Evolutionary conservation across 2,888 invertebrate species (phyloP).

Genomic region (Lampropteryx suffumata): DNA sequence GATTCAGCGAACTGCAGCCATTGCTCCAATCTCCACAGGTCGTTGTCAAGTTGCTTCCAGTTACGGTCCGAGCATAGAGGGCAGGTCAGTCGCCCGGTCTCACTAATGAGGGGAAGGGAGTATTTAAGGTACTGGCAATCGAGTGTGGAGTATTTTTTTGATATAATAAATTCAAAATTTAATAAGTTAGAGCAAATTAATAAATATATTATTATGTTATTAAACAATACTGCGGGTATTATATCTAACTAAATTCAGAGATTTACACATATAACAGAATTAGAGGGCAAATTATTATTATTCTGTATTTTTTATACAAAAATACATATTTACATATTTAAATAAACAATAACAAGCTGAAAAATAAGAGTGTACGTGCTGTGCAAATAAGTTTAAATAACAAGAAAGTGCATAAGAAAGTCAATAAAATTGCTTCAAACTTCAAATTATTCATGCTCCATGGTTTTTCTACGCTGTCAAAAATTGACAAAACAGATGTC

Average conservation of each 20-base stretch:
- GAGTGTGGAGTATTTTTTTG: no score
- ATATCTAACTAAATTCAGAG: no score
- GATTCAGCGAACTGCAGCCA: conserved; percentile 95
- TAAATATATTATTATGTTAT: no score
- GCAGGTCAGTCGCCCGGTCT: conserved; percentile 90
- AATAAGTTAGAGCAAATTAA: no score
- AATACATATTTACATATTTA: background rate
- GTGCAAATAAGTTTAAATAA: conserved; percentile 38
- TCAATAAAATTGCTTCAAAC: conserved; percentile 17
- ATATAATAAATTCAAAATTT: no score
- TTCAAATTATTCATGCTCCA: conserved; percentile 25
- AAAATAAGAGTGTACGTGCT: conserved; percentile 41
- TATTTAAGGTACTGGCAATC: background rate
- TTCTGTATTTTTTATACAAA: no score
- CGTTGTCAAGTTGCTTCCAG: conserved; percentile 95
- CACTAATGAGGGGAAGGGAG: conserved; percentile 70
- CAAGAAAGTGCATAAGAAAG: conserved; percentile 24
- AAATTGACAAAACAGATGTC: conserved; percentile 22
- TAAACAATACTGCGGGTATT: no score
- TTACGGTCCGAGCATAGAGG: conserved; percentile 93
- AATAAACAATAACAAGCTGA: conserved; percentile 24
- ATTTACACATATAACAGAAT: no score
- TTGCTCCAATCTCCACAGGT: conserved; percentile 94
- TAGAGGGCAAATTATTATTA: background rate
- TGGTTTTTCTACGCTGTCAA: conserved; percentile 31